phyloP scores from a whole-genome alignment of 2,113 vertebrate species.

The Lates calcarifer region DNA sequence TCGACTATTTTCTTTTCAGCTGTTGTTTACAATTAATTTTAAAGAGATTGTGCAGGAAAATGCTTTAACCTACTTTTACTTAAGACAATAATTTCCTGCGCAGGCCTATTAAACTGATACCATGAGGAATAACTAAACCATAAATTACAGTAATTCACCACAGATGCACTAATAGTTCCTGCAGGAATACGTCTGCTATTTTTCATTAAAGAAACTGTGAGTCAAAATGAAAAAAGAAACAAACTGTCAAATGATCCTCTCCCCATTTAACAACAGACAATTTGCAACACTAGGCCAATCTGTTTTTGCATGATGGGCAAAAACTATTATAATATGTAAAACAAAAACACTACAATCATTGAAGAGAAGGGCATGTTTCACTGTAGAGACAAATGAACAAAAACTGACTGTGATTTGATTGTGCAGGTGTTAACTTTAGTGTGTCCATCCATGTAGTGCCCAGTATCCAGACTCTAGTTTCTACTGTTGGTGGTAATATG shows the following conservation, averaged over 20 bases:
- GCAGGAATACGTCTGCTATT: conserved; percentile 57
- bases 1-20: neutral
- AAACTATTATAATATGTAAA: neutral
- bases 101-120: conserved; percentile 46
- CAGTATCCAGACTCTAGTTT: neutral
- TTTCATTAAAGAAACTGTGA: conserved; percentile 46
- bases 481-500: neutral
- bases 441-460: too few species aligned
- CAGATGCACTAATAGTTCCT: conserved; percentile 65
- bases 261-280: conserved; percentile 21
- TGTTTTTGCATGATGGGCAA: neutral
- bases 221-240: conserved; percentile 33
- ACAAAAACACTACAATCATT: neutral
- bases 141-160: conserved; percentile 66
- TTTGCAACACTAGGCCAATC: conserved; percentile 25
- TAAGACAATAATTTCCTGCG: conserved; percentile 55
- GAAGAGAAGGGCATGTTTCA: neutral
- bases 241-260: neutral
- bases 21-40: conserved; percentile 15
- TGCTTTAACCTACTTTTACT: conserved; percentile 64
- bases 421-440: conserved; percentile 20
- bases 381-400: conserved; percentile 11
- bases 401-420: neutral
- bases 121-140: conserved; percentile 46
- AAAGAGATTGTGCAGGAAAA: conserved; percentile 23